phyloP scores from a whole-genome alignment of 2,797 vertebrate species.

The Chiroxiphia lanceolata region DNA sequence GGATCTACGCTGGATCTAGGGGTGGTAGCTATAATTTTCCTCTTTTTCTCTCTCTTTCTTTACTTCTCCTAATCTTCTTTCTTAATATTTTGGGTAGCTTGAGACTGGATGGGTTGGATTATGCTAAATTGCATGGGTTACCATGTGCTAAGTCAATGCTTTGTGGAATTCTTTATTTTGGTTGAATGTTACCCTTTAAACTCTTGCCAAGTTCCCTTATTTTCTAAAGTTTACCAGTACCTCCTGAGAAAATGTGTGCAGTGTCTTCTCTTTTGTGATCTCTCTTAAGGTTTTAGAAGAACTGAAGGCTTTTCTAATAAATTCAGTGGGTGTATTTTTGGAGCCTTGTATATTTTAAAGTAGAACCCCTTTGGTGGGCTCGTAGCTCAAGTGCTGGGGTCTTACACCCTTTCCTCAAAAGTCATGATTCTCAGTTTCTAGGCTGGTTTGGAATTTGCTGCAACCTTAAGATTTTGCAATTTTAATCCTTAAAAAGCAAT shows the following conservation, averaged over 20 bases:
- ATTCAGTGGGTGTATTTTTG: background rate
- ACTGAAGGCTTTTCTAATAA: background rate
- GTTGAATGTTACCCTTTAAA: background rate
- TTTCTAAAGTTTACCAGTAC: background rate
- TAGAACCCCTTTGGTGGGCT: background rate
- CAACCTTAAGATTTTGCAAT: background rate
- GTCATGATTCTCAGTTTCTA: background rate
- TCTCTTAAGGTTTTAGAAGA: background rate
- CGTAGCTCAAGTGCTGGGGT: background rate
- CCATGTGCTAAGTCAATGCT: background rate
- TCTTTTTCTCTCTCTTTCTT: background rate
- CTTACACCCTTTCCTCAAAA: background rate
- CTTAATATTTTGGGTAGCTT: background rate
- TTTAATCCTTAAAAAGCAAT: background rate
- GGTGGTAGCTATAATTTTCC: background rate
- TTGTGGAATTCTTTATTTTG: background rate
- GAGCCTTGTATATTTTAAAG: background rate
- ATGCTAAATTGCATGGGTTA: background rate
- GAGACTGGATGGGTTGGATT: background rate
- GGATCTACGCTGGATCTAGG: background rate
- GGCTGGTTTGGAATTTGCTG: background rate
- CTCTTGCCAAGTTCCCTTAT: background rate
- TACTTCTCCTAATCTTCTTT: background rate
- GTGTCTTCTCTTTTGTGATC: background rate
- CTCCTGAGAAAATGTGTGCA: background rate